Evolutionary conservation across 64 coral and sea anemone species (phyloP), one percentile per base, ranked within the genome.

Genomic region (Acropora yongei): DNA sequence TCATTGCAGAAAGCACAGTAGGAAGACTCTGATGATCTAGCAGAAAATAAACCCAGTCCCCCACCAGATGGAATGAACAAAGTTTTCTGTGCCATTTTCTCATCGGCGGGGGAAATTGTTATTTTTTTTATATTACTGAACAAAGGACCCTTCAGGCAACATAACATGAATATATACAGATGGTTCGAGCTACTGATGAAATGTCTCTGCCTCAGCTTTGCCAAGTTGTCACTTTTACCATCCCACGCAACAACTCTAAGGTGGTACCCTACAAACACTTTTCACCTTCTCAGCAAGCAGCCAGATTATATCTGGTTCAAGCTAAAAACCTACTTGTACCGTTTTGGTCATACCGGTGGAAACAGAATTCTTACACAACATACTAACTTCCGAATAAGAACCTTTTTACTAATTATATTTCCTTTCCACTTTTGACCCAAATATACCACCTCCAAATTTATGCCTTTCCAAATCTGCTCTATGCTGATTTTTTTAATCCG

Each of bases 31-130:
- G 39, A 72, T 8, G 30, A 72, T 72, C 68, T 72, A 72, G 2
- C 17, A 72, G 68, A 72, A 72, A 72, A 5, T 40, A 72, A 6
- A 72, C 18, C 5, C 30, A 40, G 39, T 72, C 39, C 68, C 30
- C 68, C 68, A 72, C 68, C 16, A 19, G 18, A 72, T 30, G 68
- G 68, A 19, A 72, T 74, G 72, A 74, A 74, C 40, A 74, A 74
- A 74, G 72, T 74, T 10, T 74, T 74, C 19, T 20, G 8, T 11
- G 72, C 72, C 4, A 44, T 74, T 30, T 44, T 74, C 1, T 74
- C 72, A 43, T 11, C 72, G 4, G 39, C 72, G 10, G 72, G 72
- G 20, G n/a, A 20, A 41, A 41, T 44, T 11, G 72, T 74, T 1
- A 74, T 30, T 43, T 74, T 74, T 41, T 43, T 41, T 10, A 44